Conservation (phyloP, 2,888 invertebrate species). For the Operophtera brumata region DNA sequence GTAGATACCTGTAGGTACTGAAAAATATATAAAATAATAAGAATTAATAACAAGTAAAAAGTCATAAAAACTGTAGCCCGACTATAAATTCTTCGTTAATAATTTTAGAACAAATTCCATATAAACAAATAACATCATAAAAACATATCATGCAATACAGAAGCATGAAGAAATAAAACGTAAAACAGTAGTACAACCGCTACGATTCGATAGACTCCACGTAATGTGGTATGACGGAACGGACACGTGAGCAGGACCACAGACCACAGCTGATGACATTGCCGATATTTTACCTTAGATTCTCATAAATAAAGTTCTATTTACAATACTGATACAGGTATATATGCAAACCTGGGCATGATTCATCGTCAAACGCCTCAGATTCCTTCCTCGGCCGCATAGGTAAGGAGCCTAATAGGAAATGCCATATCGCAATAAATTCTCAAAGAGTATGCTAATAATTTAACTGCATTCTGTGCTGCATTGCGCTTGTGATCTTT, state of each 20-base stretch:
- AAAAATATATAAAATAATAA: neutral
- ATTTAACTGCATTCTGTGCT: slow-evolving; percentile 42
- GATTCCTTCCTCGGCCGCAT: slow-evolving; percentile 65
- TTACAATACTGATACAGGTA: slow-evolving; percentile 17
- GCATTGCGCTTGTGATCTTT: slow-evolving; percentile 40
- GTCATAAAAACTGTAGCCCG: too few relatives aligned
- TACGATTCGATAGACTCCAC: slow-evolving; percentile 26
- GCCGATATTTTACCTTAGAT: slow-evolving; percentile 16
- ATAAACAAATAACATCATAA: too few relatives aligned
- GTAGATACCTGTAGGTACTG: neutral
- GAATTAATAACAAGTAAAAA: too few relatives aligned
- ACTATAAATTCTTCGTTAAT: too few relatives aligned
- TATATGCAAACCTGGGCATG: slow-evolving; percentile 38
- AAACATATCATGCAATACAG: slow-evolving; percentile 18
- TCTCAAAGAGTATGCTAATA: slow-evolving; percentile 52
- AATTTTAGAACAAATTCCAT: too few relatives aligned
- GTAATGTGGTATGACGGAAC: slow-evolving; percentile 64
- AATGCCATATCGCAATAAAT: slow-evolving; percentile 68
- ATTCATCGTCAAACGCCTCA: slow-evolving; percentile 62
- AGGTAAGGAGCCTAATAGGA: slow-evolving; percentile 68
- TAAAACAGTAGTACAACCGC: slow-evolving; percentile 19
- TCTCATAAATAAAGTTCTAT: slow-evolving; percentile 21
- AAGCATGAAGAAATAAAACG: slow-evolving; percentile 23
- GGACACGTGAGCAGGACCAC: slow-evolving; percentile 58
- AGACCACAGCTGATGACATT: slow-evolving; percentile 37